These are phyloP conservation scores for Esox lucius DNA, from an alignment of 2,797 vertebrate species.

Conservation along the genomic window DNA sequence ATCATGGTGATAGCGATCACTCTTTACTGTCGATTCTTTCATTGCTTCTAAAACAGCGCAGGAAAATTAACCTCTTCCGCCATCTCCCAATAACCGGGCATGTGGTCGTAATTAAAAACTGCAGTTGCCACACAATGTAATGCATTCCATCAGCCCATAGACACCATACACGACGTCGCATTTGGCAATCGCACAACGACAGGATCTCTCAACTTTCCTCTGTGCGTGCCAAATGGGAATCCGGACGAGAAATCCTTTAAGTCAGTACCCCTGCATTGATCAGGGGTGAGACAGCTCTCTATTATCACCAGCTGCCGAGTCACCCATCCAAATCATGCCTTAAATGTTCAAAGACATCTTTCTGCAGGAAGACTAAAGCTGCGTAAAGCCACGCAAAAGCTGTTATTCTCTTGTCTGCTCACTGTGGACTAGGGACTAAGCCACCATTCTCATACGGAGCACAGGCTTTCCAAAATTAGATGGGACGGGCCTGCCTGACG, in stretches of 20 bases:
- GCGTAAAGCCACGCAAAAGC: constrained; percentile 13
- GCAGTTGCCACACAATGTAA: background rate
- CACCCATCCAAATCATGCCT: constrained; percentile 48
- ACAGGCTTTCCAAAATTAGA: background rate
- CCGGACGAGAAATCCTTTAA: constrained; percentile 57
- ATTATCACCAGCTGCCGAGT: constrained; percentile 54
- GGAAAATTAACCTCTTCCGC: background rate
- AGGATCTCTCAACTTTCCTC: constrained; percentile 38
- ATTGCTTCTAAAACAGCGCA: background rate
- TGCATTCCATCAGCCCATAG: background rate
- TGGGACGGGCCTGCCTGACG: background rate
- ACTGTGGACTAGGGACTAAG: constrained; percentile 2
- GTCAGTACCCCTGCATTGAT: constrained; percentile 48
- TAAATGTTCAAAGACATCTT: constrained; percentile 35
- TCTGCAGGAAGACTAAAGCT: constrained; percentile 30
- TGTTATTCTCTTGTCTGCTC: constrained; percentile 8
- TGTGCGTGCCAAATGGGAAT: constrained; percentile 49
- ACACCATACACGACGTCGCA: background rate
- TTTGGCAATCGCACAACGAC: constrained; percentile 39
- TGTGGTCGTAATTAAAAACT: background rate
- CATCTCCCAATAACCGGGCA: background rate
- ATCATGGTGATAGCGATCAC: background rate
- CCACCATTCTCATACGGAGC: background rate
- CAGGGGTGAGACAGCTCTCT: constrained; percentile 37
- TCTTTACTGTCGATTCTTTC: background rate